phyloP scores from a whole-genome alignment of 1,140 invertebrate genomes.

The Drosophila athabasca region DNA sequence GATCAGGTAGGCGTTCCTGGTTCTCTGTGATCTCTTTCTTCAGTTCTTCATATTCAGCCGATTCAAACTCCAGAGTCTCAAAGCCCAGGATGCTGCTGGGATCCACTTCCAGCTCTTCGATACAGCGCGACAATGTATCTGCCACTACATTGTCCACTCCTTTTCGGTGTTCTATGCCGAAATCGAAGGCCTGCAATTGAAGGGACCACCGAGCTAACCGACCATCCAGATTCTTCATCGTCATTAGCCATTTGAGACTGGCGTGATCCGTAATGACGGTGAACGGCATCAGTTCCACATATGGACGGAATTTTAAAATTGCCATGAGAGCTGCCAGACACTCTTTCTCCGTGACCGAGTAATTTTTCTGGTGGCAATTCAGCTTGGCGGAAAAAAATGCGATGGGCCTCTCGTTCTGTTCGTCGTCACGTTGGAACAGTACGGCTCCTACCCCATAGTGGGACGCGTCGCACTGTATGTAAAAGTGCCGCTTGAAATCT shows the following conservation, averaged over 20 bases:
- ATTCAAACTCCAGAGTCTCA: background rate
- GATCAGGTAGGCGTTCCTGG: background rate
- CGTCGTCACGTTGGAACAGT: background rate
- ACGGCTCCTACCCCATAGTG: background rate
- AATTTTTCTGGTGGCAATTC: background rate
- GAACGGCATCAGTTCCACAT: slow-evolving; percentile 1
- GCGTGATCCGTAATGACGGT: slow-evolving; percentile 7
- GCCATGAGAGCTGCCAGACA: background rate
- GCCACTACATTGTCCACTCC: background rate
- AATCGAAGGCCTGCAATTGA: background rate
- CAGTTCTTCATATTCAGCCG: too few species aligned
- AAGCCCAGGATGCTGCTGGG: background rate
- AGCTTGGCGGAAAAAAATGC: too few species aligned
- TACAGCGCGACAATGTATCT: background rate
- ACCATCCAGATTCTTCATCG: background rate
- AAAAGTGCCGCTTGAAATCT: too few species aligned
- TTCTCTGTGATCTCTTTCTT: too few species aligned
- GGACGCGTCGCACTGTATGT: too few species aligned
- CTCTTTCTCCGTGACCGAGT: slow-evolving; percentile 15
- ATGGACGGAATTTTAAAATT: background rate
- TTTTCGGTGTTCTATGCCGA: background rate
- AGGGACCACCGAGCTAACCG: background rate
- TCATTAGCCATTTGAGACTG: slow-evolving; percentile 7
- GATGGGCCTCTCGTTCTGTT: too few species aligned
- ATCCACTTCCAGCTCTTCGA: background rate